A percentile compares a stretch with the other conserved stretches of the same genome.
phyloP scores from a whole-genome alignment of 2,113 vertebrate species.

The Anoplopoma fimbria region DNA sequence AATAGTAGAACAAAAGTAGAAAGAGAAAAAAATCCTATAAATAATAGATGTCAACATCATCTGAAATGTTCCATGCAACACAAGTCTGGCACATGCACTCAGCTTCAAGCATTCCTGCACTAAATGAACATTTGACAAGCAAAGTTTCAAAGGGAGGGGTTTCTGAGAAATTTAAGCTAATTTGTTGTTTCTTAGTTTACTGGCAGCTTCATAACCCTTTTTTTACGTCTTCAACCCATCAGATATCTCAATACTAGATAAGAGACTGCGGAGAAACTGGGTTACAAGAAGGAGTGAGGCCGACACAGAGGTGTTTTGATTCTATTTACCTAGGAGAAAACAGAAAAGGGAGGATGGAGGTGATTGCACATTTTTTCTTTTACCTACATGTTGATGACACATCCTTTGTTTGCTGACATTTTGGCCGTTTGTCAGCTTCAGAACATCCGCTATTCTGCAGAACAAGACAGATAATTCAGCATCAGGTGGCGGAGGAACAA shows the following conservation, averaged over 20 bases:
- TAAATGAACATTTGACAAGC: neutral
- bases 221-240: conserved; percentile 37
- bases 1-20: neutral
- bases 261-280: conserved; percentile 8
- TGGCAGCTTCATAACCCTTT: conserved; percentile 31
- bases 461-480: neutral
- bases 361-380: neutral
- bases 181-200: conserved; percentile 28
- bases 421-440: neutral
- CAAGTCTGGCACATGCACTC: neutral
- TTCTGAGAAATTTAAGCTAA: conserved; percentile 5
- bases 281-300: neutral
- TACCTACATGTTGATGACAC: neutral
- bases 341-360: neutral
- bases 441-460: neutral
- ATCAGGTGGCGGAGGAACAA: neutral
- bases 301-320: neutral
- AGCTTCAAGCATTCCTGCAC: neutral
- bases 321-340: neutral
- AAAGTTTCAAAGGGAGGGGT: neutral
- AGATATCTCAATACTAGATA: conserved; percentile 34
- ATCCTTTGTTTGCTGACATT: neutral
- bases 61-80: neutral
- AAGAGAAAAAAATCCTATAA: neutral
- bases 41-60: neutral